Evolutionary conservation across 2,888 invertebrate species (phyloP), one percentile per base, ranked within the genome.

Genomic region (Drosophila fungiperda): DNA sequence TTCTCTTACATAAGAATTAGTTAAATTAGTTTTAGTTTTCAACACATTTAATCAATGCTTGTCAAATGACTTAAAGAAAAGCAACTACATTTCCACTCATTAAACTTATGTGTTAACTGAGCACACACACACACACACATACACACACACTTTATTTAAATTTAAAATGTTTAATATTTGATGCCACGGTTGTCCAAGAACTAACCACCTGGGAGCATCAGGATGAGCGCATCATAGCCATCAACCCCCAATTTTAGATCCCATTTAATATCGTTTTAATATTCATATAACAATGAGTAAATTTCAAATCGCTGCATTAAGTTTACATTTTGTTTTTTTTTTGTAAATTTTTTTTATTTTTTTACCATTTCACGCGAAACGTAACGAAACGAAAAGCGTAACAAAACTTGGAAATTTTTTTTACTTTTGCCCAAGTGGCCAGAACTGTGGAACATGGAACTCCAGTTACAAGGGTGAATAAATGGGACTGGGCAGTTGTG

Each of bases 211-310:
- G 50, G 29, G 17, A 35, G 12, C 1, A 23, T 38, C 17, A 17
- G 17, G 17, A 38, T 32, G 17, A 23, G 26, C 8, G 48, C 49
- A 60, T n/a, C 4, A 11, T 11, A 40, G 15, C 6, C 11, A 29
- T 17, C 53, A 38, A 53, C 61, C 62, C 32, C 8, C 6, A 23
- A 32, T 4, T 20, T 17, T 5, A 11, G 17, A 23, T 36, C 7
- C 17, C 35, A 40, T 38, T 12, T 32, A 36, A 57, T 63, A 61
- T 40, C 64, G 69, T 73, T 87, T 89, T 78, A 53, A 83, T 76
- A 87, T 89, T 87, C 78, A 83, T 76, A 78, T 76, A 76, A 83
- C 78, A 78, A 83, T 87, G 84, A 81, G 89, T 72, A 83, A 87
- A 81, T 89, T 76, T 83, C 65, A 79, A 79, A 89, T 81, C 81